Base-by-base conservation (phyloP, 2,797 vertebrate species). In the Etheostoma perlongum region DNA sequence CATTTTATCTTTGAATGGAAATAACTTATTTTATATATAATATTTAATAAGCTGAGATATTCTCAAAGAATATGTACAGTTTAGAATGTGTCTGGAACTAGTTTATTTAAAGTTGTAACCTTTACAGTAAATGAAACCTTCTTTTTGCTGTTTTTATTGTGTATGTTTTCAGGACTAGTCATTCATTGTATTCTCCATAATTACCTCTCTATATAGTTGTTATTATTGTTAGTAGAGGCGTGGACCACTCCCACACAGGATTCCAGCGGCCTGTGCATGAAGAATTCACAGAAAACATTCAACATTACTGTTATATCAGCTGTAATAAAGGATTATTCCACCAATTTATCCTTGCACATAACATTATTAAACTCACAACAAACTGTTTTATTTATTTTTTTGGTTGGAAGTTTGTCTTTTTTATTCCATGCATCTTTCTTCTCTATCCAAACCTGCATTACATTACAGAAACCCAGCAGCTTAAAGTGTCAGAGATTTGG, bases 1-100 rank as follows among this genome's bases (percentile, higher is more conserved):
- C 4, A 19, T 48, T 85, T 72, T 54, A 60, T 63, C n/a, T 76
- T 40, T 10, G 18, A 68, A 68, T 42, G 4, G 60, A 78, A 59
- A 4, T 6, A 30, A 27, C 27, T 27, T 27, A 1, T 27, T 4
- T 5, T 12, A 2, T 0, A 1, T 40, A 5, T 74, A 82, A 77
- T 61, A 77, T 83, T 30, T 33, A 78, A 66, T 9, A 48, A 7
- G 44, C 15, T 79, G 11, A 36, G 18, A 57, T 30, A 21, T 51
- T 52, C 42, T 47, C 21, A 44, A 14, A 9, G 7, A 19, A 10
- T 9, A 33, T 58, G 16, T 33, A 9, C 59, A 48, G n/a, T 68
- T 70, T 21, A 21, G 25, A n/a, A 2, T 40, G 40, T 58, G 40
- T 40, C 60, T 75, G 10, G 30, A 59, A 18, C n/a, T 3, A 40